Evolutionary conservation across 2,797 vertebrate genomes (phyloP).

Genomic region (Syndactyla subalaris): DNA sequence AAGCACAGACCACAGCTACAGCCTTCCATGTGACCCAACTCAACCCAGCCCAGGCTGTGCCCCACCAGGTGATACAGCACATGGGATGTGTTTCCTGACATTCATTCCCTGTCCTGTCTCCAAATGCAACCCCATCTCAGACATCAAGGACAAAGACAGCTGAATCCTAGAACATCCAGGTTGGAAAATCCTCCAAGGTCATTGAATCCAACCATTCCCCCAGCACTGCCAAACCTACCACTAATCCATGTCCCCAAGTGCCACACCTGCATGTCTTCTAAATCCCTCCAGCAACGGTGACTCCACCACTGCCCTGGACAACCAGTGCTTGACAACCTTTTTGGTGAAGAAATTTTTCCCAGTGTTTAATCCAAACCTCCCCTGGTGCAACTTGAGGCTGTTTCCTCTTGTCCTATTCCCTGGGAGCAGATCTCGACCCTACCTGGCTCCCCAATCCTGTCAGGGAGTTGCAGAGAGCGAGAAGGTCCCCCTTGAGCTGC

Average conservation of each 20-base stretch:
- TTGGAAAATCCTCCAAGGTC: background rate
- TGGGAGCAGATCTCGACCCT: fast-evolving
- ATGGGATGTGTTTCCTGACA: fast-evolving
- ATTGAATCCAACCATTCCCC: fast-evolving
- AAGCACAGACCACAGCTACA: background rate
- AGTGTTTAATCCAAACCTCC: background rate
- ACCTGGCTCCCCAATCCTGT: fast-evolving
- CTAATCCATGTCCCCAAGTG: background rate
- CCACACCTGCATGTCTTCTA: background rate
- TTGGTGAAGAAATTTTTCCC: background rate
- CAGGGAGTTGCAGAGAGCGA: background rate
- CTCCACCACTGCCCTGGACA: background rate
- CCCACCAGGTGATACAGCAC: background rate
- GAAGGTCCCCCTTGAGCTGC: fast-evolving
- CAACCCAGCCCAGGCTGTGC: background rate
- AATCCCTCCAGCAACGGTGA: background rate
- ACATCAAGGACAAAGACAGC: background rate
- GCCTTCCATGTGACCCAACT: background rate
- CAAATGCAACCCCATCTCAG: fast-evolving
- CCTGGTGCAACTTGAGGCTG: background rate
- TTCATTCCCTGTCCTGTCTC: background rate
- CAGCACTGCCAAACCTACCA: background rate
- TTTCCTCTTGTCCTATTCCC: background rate
- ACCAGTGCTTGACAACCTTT: fast-evolving
- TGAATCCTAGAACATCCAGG: no score